Evolutionary conservation across 1,140 invertebrate genomes (phyloP).

Genomic region (Mya arenaria): DNA sequence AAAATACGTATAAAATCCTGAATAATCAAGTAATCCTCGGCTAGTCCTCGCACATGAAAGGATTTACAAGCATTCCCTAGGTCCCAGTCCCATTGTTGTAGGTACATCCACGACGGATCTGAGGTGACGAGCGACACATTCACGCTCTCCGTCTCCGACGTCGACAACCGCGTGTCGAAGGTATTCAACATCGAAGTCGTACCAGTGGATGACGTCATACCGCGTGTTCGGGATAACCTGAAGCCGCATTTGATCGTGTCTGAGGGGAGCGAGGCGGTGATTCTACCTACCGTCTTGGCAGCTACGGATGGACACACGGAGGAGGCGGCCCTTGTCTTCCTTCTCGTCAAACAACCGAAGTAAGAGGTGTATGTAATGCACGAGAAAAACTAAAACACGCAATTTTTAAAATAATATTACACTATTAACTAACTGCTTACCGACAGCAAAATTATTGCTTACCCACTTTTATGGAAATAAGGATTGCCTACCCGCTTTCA

Average conservation of each 20-base stretch:
- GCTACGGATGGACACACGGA: conserved; percentile 80
- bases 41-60: too few species aligned
- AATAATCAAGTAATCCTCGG: too few species aligned
- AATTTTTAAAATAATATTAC: too few species aligned
- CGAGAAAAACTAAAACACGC: too few species aligned
- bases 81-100: too few species aligned
- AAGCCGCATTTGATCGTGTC: conserved; percentile 71
- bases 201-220: conserved; percentile 79
- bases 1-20: too few species aligned
- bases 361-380: background rate
- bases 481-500: too few species aligned
- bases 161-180: conserved; percentile 78
- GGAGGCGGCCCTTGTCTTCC: conserved; percentile 76
- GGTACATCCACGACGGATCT: conserved; percentile 80
- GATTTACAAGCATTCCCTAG: too few species aligned
- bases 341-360: conserved; percentile 78
- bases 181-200: conserved; percentile 78
- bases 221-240: conserved; percentile 72
- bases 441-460: too few species aligned
- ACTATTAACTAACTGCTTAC: too few species aligned
- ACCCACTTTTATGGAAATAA: too few species aligned
- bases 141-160: conserved; percentile 79
- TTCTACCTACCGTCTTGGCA: conserved; percentile 77
- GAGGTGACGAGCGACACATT: conserved; percentile 78
- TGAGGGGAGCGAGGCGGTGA: conserved; percentile 76